Base-by-base conservation (phyloP, 2,888 invertebrate species). In the Acronicta leporina region DNA sequence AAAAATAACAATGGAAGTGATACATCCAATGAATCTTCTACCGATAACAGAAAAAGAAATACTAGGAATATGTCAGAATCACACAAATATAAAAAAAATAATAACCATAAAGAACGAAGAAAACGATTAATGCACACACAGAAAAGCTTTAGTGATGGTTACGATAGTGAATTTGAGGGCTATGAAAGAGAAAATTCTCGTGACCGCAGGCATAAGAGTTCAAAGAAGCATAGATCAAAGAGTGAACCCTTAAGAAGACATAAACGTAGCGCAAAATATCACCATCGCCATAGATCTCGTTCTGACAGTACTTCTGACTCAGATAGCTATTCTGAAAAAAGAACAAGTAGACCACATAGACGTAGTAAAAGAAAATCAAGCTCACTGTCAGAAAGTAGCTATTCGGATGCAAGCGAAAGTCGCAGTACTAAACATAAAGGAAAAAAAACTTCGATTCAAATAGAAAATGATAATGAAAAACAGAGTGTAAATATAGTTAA, bases 111-210 rank as follows among this genome's bases (percentile, higher is more conserved):
- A 57, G 89, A 90, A 58, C 86, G 90, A 43, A 81, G 90, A 73
- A 92, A 92, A 85, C 85, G 87, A 68, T 69, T 88, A 43, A 79
- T 88, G 55, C 87, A 87, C 42, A 74, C 86, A 47, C 92, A 94
- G 83, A 94, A 90, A 79, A 95, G 94, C 80, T 95, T 94, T 77
- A 95, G 94, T 79, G 95, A 95, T 77, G 95, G 94, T 11, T 94
- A 94, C 63, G 95, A 95, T 56, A 92, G 86, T 61, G 94, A 94
- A 73, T 66, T 85, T 47, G 93, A 93, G 69, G 85, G 77, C 20
- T 71, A 83, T 60, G 76, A 79, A 42, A 86, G 84, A 74, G 79
- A 84, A 55, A 79, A 80, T 40, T 77, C 82, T 14, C 73, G 82
- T 25, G 87, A 87, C 41, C 84, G 77, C 54, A 91, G 84, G 70